These are phyloP conservation scores for Lordiphosa stackelbergi DNA, from an alignment of 1,140 invertebrate species.

Conservation along the genomic window DNA sequence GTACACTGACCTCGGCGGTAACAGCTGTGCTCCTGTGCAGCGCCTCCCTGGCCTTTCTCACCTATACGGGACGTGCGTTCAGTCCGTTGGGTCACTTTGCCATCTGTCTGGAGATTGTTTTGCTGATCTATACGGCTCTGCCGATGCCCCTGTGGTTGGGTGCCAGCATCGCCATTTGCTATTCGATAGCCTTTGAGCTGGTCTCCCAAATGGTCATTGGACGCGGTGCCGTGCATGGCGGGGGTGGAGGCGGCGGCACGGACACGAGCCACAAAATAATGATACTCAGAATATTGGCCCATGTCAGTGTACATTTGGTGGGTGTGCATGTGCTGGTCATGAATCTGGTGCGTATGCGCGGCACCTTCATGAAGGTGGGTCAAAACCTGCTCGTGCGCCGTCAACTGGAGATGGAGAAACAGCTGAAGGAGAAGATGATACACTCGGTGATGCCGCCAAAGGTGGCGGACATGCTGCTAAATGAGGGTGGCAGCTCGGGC, in stretches of 20 bases:
- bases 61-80: slow-evolving; percentile 75
- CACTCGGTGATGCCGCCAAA: slow-evolving; percentile 97
- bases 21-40: slow-evolving; percentile 62
- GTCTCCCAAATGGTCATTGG: slow-evolving; percentile 78
- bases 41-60: slow-evolving; percentile 67
- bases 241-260: slow-evolving; percentile 38
- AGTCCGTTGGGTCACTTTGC: slow-evolving; percentile 90
- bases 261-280: slow-evolving; percentile 80
- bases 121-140: slow-evolving; percentile 95
- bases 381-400: slow-evolving; percentile 91
- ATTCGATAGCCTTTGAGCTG: slow-evolving; percentile 90
- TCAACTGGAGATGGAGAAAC: slow-evolving; percentile 94
- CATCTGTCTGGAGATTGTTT: slow-evolving; percentile 89
- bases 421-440: slow-evolving; percentile 97
- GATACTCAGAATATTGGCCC: slow-evolving; percentile 87
- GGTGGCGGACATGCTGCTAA: slow-evolving; percentile 91
- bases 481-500: slow-evolving; percentile 80
- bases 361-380: slow-evolving; percentile 97
- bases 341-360: slow-evolving; percentile 93
- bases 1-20: slow-evolving; percentile 55
- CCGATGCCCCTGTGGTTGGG: slow-evolving; percentile 93
- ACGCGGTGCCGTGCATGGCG: slow-evolving; percentile 74
- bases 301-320: slow-evolving; percentile 93
- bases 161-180: slow-evolving; percentile 85
- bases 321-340: slow-evolving; percentile 95